phyloP scores from a whole-genome alignment of 2,113 vertebrate species.

The Bujurquina vittata region DNA sequence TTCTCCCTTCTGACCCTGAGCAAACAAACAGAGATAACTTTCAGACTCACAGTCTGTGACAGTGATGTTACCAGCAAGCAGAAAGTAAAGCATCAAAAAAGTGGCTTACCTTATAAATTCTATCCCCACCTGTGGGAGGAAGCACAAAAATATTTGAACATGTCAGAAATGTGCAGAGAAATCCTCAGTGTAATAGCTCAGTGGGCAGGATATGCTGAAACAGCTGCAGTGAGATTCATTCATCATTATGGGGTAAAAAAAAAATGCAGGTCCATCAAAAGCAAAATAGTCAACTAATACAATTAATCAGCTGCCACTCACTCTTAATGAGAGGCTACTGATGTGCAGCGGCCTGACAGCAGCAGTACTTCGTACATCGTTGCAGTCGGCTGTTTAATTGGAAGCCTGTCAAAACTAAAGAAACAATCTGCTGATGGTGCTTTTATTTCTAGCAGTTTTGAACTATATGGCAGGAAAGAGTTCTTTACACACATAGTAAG shows the following conservation, averaged over 20 bases:
- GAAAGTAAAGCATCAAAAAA: not conserved
- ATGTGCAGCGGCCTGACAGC: not conserved
- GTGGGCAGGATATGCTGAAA: not conserved
- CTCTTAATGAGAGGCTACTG: not conserved
- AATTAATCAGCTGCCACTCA: not conserved
- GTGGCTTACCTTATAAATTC: slow-evolving; percentile 65
- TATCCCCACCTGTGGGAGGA: slow-evolving; percentile 49
- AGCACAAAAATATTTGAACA: not conserved
- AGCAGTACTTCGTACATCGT: not conserved
- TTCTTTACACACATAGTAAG: not conserved
- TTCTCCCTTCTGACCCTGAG: slow-evolving; percentile 96
- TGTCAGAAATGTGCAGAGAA: not conserved
- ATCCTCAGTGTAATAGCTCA: not conserved
- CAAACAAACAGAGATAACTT: slow-evolving; percentile 8
- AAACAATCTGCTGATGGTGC: not conserved
- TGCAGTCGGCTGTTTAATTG: not conserved
- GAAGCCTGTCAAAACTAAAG: not conserved
- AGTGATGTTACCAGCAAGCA: not conserved
- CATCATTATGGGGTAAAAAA: not conserved
- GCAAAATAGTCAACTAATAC: not conserved
- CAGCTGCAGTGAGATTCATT: not conserved
- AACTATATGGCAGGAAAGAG: not conserved
- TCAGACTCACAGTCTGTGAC: not conserved
- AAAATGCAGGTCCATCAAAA: not conserved
- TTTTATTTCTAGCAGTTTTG: not conserved